Percentiles rank a stretch among this genome's conserved stretches.
Conservation (phyloP, 23 tunicate species). For the Clavelina lepadiformis region DNA sequence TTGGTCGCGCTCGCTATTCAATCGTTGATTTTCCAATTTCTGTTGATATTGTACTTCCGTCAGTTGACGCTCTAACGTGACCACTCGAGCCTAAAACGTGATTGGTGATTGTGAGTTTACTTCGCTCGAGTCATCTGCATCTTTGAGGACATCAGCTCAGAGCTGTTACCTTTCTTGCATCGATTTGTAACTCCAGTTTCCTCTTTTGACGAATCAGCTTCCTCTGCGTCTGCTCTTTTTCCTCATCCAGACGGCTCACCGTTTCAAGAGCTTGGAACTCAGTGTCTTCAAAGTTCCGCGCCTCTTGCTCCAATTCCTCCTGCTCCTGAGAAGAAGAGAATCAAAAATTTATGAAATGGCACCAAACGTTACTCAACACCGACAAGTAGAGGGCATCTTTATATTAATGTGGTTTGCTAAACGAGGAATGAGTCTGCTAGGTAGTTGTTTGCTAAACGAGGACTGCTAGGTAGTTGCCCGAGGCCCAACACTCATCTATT, state of each 20-base stretch:
- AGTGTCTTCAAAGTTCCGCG: conserved; percentile 63
- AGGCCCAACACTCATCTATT: no score
- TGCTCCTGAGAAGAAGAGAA: conserved; percentile 36
- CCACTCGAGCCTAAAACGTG: conserved; percentile 45
- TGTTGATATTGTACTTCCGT: conserved; percentile 50
- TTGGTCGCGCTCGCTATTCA: conserved; percentile 57
- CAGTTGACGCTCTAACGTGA: conserved; percentile 51
- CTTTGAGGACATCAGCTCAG: no score
- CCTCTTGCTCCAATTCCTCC: conserved; percentile 57
- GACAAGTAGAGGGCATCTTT: no score
- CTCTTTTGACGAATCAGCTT: conserved; percentile 50
- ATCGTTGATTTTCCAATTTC: conserved; percentile 57
- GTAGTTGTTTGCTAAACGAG: no score
- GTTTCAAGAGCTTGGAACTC: conserved; percentile 85
- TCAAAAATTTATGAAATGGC: not conserved
- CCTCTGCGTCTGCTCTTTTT: conserved; percentile 56
- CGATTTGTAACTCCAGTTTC: conserved; percentile 34
- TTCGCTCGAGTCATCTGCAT: no score
- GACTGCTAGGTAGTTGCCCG: no score
- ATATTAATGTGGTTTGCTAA: no score
- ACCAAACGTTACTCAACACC: not conserved
- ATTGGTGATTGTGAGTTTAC: not conserved
- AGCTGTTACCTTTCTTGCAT: conserved; percentile 65
- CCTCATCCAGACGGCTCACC: conserved; percentile 75
- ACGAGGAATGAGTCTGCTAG: no score